Conservation (phyloP, 2,888 invertebrate genomes). For the Cacoxenus indagator region DNA sequence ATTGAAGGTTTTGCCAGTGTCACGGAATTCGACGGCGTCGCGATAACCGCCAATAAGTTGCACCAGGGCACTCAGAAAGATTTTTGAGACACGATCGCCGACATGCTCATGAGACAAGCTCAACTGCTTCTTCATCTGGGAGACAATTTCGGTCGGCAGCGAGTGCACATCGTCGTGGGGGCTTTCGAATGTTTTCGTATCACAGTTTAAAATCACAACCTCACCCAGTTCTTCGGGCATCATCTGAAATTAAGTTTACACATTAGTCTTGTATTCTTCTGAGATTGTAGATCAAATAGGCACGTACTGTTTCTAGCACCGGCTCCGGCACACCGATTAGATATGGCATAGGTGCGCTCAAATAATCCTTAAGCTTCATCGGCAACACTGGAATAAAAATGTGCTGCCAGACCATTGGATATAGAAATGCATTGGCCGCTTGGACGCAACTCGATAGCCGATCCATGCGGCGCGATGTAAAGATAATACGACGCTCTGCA, state of each 20-base stretch:
- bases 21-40: constrained; percentile 86
- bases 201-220: constrained; percentile 94
- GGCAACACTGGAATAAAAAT: constrained; percentile 97
- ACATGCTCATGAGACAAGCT: constrained; percentile 75
- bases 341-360: constrained; percentile 97
- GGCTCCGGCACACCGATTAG: constrained; percentile 93
- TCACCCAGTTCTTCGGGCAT: constrained; percentile 90
- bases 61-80: constrained; percentile 90
- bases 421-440: constrained; percentile 93
- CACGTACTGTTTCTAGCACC: constrained; percentile 76
- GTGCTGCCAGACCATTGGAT: constrained; percentile 99
- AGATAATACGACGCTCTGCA: constrained; percentile 92
- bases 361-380: constrained; percentile 87
- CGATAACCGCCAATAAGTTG: constrained; percentile 95
- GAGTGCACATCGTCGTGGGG: constrained; percentile 92
- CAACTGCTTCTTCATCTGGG: constrained; percentile 69
- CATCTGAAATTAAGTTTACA: constrained; percentile 64
- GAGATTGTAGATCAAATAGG: not conserved
- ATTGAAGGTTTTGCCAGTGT: constrained; percentile 84
- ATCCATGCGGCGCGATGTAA: constrained; percentile 90
- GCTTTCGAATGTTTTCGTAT: constrained; percentile 86
- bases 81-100: constrained; percentile 93
- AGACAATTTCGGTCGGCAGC: constrained; percentile 91
- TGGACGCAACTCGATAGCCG: constrained; percentile 93
- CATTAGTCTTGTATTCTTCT: constrained; percentile 1